These are phyloP conservation scores for Porites lutea DNA, from an alignment of 64 coral and sea anemone species.

Conservation along the genomic window DNA sequence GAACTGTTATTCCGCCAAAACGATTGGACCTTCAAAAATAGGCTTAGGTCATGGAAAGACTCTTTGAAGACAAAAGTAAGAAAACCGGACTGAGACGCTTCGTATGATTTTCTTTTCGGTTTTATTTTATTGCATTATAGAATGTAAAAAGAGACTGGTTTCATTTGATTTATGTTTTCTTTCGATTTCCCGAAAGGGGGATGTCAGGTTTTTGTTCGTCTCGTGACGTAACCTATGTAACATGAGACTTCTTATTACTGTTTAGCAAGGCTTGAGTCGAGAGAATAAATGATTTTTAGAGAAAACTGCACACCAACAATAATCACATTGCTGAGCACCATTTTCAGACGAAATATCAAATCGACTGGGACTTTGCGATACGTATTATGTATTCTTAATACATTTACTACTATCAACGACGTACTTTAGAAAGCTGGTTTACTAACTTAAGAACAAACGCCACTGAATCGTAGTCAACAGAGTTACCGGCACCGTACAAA, in stretches of 20 bases:
- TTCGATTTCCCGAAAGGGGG: not conserved
- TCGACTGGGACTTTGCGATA: too few species aligned
- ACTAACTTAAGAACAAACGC: too few species aligned
- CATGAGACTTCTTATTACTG: not conserved
- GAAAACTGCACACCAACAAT: too few species aligned
- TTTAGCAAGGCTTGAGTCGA: not conserved
- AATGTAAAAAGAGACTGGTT: not conserved
- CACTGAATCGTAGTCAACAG: too few species aligned
- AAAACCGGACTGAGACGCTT: not conserved
- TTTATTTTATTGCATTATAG: not conserved
- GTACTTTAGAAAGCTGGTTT: too few species aligned
- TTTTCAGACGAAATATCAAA: too few species aligned
- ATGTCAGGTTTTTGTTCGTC: not conserved
- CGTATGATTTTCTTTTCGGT: not conserved
- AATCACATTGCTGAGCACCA: too few species aligned
- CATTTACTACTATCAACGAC: too few species aligned
- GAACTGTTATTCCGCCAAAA: not conserved
- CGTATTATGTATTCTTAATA: too few species aligned
- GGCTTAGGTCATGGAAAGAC: not conserved
- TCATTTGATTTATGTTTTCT: not conserved
- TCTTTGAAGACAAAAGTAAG: not conserved
- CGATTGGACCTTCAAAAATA: conserved; percentile 1
- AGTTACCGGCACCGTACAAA: too few species aligned
- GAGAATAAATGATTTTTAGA: not conserved
- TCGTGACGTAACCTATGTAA: not conserved